Evolutionary conservation across 2,797 vertebrate genomes (phyloP).

Genomic region (Anguilla pacifica): DNA sequence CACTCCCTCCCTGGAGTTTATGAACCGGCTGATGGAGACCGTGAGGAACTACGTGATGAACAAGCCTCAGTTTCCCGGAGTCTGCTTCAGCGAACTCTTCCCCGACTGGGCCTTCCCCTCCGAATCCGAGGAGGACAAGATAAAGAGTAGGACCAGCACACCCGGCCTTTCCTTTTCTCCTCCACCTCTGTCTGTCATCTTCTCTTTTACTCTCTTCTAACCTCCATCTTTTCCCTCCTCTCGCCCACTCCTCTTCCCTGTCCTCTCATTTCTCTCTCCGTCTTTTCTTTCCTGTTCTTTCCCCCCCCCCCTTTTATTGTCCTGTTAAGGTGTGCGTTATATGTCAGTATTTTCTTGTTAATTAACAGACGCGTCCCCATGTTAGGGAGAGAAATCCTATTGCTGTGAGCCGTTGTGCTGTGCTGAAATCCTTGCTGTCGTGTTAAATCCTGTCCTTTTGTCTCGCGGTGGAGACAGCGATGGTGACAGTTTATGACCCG

Average conservation of each 20-base stretch:
- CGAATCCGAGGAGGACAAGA: constrained; percentile 91
- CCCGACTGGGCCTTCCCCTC: constrained; percentile 96
- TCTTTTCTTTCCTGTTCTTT: background rate
- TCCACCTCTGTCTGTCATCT: background rate
- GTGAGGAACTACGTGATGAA: constrained; percentile 98
- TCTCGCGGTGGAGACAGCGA: background rate
- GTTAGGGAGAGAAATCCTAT: background rate
- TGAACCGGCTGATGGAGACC: constrained; percentile 96
- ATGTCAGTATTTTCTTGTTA: background rate
- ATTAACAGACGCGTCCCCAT: background rate
- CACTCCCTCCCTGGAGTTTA: constrained; percentile 91
- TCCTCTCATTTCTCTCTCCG: background rate
- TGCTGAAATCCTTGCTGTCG: background rate
- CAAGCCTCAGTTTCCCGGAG: constrained; percentile 92
- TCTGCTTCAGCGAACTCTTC: constrained; percentile 92
- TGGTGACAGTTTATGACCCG: background rate
- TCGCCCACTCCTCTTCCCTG: background rate
- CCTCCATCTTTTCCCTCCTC: background rate
- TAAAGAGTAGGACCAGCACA: constrained; percentile 84
- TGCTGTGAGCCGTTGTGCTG: background rate
- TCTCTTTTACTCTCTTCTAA: background rate
- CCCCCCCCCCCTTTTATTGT: background rate
- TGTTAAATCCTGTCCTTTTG: background rate
- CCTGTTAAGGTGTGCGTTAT: background rate
- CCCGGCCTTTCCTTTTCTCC: background rate